Evolutionary conservation across 1,140 invertebrate genomes (phyloP).

Genomic region (Muscidifurax raptorellus): DNA sequence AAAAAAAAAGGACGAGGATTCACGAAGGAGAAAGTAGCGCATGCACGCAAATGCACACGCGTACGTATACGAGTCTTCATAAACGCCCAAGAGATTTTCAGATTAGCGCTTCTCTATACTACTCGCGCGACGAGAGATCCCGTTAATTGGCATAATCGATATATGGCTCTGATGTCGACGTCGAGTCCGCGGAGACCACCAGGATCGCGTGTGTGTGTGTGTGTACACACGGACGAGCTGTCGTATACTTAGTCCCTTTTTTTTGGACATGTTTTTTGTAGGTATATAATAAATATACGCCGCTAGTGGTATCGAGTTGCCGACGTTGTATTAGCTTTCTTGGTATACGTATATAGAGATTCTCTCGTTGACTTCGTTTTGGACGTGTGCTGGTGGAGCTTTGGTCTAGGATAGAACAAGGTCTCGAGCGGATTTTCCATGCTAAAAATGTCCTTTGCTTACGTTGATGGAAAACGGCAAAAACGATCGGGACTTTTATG

Average conservation of each 20-base stretch:
- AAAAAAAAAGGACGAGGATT: not conserved
- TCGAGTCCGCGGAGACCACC: conserved; percentile 33
- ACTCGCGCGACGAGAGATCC: not conserved
- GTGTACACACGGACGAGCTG: not conserved
- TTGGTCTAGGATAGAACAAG: too few relatives aligned
- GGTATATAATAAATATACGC: not conserved
- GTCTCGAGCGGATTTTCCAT: too few relatives aligned
- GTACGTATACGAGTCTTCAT: not conserved
- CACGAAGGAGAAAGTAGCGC: conserved; percentile 7
- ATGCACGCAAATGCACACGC: not conserved
- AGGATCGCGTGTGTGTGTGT: not conserved
- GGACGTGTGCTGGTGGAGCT: too few relatives aligned
- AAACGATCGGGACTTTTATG: too few relatives aligned
- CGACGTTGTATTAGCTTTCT: conserved; percentile 26
- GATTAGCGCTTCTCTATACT: not conserved
- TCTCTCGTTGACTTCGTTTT: not conserved
- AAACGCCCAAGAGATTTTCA: conserved; percentile 16
- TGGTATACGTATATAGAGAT: not conserved
- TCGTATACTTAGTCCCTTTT: not conserved
- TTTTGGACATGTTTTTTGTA: not conserved
- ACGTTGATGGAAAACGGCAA: too few relatives aligned
- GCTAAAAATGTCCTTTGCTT: too few relatives aligned
- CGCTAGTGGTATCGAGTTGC: conserved; percentile 25
- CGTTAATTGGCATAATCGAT: conserved; percentile 39
- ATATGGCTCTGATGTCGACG: not conserved